Evolutionary conservation across 2,888 invertebrate genomes (phyloP).

Genomic region (Bombylius major): DNA sequence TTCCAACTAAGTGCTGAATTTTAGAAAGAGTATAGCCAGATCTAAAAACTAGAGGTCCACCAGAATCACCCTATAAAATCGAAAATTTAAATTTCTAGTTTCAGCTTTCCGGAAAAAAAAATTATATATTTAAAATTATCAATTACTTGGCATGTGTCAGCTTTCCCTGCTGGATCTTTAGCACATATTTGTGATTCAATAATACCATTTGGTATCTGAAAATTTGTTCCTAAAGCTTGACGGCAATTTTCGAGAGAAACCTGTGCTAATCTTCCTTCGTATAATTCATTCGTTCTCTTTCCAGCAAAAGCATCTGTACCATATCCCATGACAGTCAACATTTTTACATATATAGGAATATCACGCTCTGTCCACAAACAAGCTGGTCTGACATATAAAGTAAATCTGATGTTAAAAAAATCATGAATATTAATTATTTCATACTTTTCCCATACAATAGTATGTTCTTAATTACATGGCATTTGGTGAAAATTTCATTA

Average conservation of each 20-base stretch:
- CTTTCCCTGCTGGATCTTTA: slow-evolving; percentile 19
- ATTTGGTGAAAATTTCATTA: slow-evolving; percentile 37
- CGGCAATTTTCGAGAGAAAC: slow-evolving; percentile 26
- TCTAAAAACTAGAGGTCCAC: slow-evolving; percentile 14
- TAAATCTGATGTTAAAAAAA: slow-evolving; percentile 4
- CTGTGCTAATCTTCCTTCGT: slow-evolving; percentile 27
- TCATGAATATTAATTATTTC: no score
- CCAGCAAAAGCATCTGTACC: slow-evolving; percentile 40
- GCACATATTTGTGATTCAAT: slow-evolving; percentile 30
- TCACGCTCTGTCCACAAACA: slow-evolving; percentile 39
- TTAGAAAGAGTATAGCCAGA: not conserved
- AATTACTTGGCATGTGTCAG: slow-evolving; percentile 3
- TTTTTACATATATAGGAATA: slow-evolving; percentile 25
- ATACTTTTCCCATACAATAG: no score
- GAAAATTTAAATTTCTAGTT: slow-evolving; percentile 14
- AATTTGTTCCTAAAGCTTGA: slow-evolving; percentile 4
- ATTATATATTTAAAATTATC: not conserved
- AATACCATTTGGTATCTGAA: slow-evolving; percentile 24
- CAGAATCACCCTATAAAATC: slow-evolving; percentile 18
- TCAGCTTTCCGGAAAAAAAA: no score
- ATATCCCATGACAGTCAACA: slow-evolving; percentile 49
- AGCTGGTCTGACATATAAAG: slow-evolving; percentile 39
- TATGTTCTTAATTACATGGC: not conserved
- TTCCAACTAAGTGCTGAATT: slow-evolving; percentile 9
- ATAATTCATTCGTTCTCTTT: slow-evolving; percentile 26